Base-by-base conservation (phyloP, 2,888 invertebrate species). In the Drosophila imparisetae region DNA sequence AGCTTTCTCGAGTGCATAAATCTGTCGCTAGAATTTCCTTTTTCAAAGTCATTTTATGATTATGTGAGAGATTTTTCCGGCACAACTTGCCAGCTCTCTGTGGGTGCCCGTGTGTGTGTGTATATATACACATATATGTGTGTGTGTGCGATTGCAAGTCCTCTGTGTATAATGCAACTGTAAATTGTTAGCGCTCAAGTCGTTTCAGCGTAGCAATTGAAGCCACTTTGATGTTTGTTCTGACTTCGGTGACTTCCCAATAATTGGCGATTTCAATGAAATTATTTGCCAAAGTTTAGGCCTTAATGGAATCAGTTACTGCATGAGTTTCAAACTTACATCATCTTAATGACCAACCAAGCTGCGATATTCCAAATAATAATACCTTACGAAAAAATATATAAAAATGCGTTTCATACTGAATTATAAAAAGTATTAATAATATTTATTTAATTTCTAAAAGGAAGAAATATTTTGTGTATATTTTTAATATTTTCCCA, bases 1-100 rank as follows among this genome's bases (percentile, higher is more conserved):
- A 87, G 90, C 87, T 88, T 83, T 89, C 81, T 82, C 84, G 63
- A 83, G 73, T 78, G 81, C 87, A 90, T 88, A 88, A 88, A 88
- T 88, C 84, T 89, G 83, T 75, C 72, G 77, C 60, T 78, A 60
- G 82, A 89, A 84, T 86, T 90, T 90, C 90, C 80, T 89, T 82
- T 84, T 83, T 72, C 81, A 80, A 69, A 89, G 83, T 78, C 84
- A 84, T 84, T 87, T 90, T 87, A 87, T 90, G 87, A 84, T 89
- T 90, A 90, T 87, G 86, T 74, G 84, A 84, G 75, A 89, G 88
- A 85, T 89, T 89, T 86, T 86, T 75, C 80, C 89, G 77, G 75
- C 84, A 80, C 81, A 86, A 84, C 80, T 84, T 78, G 72, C 72
- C 77, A 80, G 80, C 70, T 53, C 75, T 61, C 72, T 72, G 72